Evolutionary conservation across 2,888 invertebrate genomes (phyloP).

Genomic region (Diaprepes abbreviatus): DNA sequence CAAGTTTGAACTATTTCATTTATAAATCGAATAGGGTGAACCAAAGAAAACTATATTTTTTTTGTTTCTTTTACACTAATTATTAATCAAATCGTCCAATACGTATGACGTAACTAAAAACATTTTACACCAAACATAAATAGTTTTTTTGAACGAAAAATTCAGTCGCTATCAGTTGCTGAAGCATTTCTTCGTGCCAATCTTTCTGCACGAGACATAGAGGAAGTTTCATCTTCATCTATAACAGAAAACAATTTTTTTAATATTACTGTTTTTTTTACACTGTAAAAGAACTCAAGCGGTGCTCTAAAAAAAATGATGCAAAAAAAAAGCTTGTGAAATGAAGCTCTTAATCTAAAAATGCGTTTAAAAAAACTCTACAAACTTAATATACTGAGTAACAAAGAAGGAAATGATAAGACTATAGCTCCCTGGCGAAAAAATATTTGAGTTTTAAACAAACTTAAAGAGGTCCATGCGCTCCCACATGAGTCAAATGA

Average conservation of each 20-base stretch:
- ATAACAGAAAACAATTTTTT: slow-evolving; percentile 54
- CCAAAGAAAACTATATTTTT: neutral
- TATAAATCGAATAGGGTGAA: neutral
- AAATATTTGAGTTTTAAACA: too few species aligned
- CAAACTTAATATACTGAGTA: too few species aligned
- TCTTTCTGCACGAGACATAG: slow-evolving; percentile 59
- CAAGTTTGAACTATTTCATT: neutral
- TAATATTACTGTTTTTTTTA: neutral
- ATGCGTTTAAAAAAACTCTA: too few species aligned
- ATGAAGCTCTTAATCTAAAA: neutral
- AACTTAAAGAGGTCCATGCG: too few species aligned
- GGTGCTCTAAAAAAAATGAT: slow-evolving; percentile 12
- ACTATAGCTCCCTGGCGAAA: too few species aligned
- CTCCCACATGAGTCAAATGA: too few species aligned
- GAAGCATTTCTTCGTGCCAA: slow-evolving; percentile 59
- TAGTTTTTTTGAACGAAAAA: slow-evolving; percentile 1
- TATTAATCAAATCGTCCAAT: slow-evolving; percentile 8
- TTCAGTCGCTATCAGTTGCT: slow-evolving; percentile 48
- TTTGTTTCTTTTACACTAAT: slow-evolving; percentile 11
- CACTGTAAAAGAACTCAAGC: neutral
- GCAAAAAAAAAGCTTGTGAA: neutral
- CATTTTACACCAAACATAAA: slow-evolving; percentile 21
- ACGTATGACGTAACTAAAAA: slow-evolving; percentile 12
- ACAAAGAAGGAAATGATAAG: too few species aligned
- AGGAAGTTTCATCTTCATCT: slow-evolving; percentile 55